Evolutionary conservation across 2,888 invertebrate genomes (phyloP), one percentile per base, ranked within the genome.

Genomic region (Diaperis boleti): DNA sequence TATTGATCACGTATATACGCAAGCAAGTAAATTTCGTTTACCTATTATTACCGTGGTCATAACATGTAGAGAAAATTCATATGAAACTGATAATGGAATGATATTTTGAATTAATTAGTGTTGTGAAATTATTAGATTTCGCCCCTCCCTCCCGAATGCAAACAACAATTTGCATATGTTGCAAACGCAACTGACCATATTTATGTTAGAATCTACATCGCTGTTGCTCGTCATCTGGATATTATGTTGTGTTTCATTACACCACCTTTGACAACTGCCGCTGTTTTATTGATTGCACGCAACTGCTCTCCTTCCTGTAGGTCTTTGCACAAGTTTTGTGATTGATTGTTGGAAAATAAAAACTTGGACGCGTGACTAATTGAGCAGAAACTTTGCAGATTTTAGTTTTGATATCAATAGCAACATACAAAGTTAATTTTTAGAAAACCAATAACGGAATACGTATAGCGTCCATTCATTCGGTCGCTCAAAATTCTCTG

Each of bases 21-120:
- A 61, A 61, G 20, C 37, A 61, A 61, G 44, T 61, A 61, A 61
- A 61, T 55, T 61, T 45, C 42, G 39, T 61, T 61, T 54, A 54
- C 61, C 54, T 54, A 61, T 54, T 61, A 64, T 64, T 55, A 62
- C 42, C 45, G 50, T 59, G 54, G 41, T 54, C 54, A 54, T 54
- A 54, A 42, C 54, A 54, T n/a, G n/a, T 37, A 52, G 44, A 45
- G 54, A 62, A 55, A 64, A 69, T 64, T 62, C 62, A 70, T 66
- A 68, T 62, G 41, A 61, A 66, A 59, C 50, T 59, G 66, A 65
- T 68, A 70, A 66, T 67, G 65, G 61, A 68, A 69, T 64, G 68
- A 72, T 74, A 74, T 74, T 74, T 74, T 74, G 74, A 74, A 74
- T 74, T 74, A 74, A 74, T 74, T 74, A 74, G 65, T 69, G 66